phyloP scores from a whole-genome alignment of 1,140 invertebrate species.

The Drosophila insularis region DNA sequence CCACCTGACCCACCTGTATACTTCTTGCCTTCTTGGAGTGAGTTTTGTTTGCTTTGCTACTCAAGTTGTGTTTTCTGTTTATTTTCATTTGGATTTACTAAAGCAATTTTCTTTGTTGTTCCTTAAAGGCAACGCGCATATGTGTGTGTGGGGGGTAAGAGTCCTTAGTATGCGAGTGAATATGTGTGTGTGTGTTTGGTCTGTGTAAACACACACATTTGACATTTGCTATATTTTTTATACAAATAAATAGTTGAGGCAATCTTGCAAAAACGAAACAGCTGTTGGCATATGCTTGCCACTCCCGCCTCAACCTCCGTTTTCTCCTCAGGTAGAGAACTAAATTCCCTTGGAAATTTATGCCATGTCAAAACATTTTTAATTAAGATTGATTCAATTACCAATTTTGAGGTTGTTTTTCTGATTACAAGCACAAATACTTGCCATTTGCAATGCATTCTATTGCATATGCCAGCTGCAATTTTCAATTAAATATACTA shows the following conservation, averaged over 20 bases:
- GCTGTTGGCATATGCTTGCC: conserved; percentile 66
- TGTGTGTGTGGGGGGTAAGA: conserved; percentile 1
- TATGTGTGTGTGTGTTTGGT: conserved; percentile 35
- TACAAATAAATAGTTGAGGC: conserved; percentile 75
- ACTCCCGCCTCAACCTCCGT: too few species aligned
- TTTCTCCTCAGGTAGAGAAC: conserved; percentile 14
- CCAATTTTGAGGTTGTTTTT: conserved; percentile 2
- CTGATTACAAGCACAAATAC: conserved; percentile 8
- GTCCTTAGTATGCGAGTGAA: not conserved
- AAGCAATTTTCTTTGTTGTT: conserved; percentile 79
- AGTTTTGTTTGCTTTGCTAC: conserved; percentile 71
- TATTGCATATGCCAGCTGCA: not conserved
- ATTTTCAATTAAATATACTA: conserved; percentile 4
- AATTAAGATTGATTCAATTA: conserved; percentile 78
- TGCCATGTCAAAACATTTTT: conserved; percentile 58
- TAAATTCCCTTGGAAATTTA: conserved; percentile 42
- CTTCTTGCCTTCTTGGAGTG: conserved; percentile 11
- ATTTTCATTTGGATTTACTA: conserved; percentile 79
- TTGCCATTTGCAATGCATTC: not conserved
- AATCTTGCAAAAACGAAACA: conserved; percentile 39
- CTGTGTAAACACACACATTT: conserved; percentile 76
- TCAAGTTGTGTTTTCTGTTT: conserved; percentile 78
- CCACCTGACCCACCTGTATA: conserved; percentile 10
- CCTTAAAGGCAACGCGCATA: conserved; percentile 50
- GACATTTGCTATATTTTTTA: conserved; percentile 80